Evolutionary conservation across 2,888 invertebrate species (phyloP).

Genomic region (Dromius quadrimaculatus): DNA sequence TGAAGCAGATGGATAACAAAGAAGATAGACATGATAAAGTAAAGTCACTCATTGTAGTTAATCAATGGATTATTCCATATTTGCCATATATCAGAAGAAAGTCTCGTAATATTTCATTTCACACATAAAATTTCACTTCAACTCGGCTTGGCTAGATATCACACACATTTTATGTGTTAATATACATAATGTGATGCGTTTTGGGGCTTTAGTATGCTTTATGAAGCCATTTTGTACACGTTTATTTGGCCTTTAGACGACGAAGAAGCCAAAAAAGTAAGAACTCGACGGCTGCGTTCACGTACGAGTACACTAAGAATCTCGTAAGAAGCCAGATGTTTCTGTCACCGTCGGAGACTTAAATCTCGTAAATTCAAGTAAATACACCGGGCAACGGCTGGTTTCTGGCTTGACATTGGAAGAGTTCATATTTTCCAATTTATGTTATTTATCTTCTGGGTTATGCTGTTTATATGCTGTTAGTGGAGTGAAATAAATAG

Average conservation of each 20-base stretch:
- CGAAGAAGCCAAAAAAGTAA: neutral
- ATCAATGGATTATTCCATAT: no score
- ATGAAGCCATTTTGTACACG: slow-evolving; percentile 51
- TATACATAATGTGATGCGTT: slow-evolving; percentile 46
- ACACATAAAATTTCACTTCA: slow-evolving; percentile 51
- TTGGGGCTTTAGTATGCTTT: slow-evolving; percentile 28
- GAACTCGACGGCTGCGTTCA: neutral
- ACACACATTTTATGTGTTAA: slow-evolving; percentile 45
- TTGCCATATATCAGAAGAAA: no score
- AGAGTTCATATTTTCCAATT: neutral
- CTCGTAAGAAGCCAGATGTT: slow-evolving; percentile 15
- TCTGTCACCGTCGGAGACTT: slow-evolving; percentile 9
- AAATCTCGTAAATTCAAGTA: slow-evolving; percentile 16
- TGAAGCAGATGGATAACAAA: no score
- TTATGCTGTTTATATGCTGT: no score
- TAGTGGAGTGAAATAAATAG: no score
- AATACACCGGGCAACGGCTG: no score
- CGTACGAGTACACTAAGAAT: slow-evolving; percentile 15
- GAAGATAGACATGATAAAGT: no score
- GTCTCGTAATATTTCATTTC: slow-evolving; percentile 26
- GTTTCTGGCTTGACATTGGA: neutral
- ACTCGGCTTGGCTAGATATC: slow-evolving; percentile 13
- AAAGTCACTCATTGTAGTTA: no score
- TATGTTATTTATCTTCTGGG: neutral
- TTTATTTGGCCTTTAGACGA: slow-evolving; percentile 43